Conservation (phyloP, 2,888 invertebrate species). For the Crioceris asparagi region DNA sequence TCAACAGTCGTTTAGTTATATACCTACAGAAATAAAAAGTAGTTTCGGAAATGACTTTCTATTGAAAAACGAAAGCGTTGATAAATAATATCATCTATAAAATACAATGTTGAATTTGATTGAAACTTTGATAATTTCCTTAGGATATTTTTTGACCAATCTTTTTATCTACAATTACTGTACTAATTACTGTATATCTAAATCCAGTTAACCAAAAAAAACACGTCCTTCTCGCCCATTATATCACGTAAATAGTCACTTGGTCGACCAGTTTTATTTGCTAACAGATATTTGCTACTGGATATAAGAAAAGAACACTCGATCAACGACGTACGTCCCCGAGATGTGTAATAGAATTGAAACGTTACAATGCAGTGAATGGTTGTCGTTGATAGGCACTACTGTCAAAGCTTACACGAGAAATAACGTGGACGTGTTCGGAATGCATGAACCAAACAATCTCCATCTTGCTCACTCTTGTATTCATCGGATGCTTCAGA, state of each 20-base stretch:
- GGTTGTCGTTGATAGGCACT: slow-evolving; percentile 20
- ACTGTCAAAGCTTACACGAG: slow-evolving; percentile 25
- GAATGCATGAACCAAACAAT: slow-evolving; percentile 31
- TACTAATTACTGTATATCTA: slow-evolving; percentile 27
- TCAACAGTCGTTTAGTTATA: no score
- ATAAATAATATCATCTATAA: no score
- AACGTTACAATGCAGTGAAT: slow-evolving; percentile 8
- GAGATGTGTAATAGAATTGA: slow-evolving; percentile 1
- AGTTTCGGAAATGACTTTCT: no score
- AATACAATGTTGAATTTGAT: no score
- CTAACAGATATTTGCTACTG: slow-evolving; percentile 35
- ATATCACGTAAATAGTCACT: slow-evolving; percentile 19
- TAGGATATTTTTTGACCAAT: no score
- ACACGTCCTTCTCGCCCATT: slow-evolving; percentile 13
- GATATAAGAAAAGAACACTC: slow-evolving; percentile 24
- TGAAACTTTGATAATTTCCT: no score
- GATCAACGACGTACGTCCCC: slow-evolving; percentile 20
- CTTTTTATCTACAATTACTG: no score
- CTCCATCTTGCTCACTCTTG: no score
- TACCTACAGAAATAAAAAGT: no score
- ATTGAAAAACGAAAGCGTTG: no score
- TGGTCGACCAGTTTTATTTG: slow-evolving; percentile 32
- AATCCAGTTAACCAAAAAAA: slow-evolving; percentile 19
- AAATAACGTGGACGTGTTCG: slow-evolving; percentile 31
- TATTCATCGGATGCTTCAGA: no score